Evolutionary conservation across 2,113 vertebrate species (phyloP), one percentile per base, ranked within the genome.

Genomic region (Saimiri boliviensis): DNA sequence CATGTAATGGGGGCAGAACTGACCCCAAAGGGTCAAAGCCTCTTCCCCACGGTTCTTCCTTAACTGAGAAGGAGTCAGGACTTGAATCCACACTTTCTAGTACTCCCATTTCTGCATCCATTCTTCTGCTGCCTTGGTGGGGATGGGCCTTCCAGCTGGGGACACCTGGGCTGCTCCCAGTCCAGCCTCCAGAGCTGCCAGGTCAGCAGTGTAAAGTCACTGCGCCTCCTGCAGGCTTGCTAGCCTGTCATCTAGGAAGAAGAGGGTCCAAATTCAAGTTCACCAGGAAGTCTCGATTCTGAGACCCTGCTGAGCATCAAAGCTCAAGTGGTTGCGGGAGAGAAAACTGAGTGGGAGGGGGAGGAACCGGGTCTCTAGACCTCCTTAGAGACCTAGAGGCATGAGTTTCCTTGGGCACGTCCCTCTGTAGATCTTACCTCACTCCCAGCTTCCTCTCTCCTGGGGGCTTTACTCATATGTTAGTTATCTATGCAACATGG

Each of bases 91-190:
- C 17, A 17, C 12, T 35, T 92, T 56, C 17, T 14, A 80, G 27
- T 37, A 21, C 14, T 2, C 14, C 14, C 3, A 14, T 20, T 32
- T 54, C 42, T 13, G 8, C 1, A 17, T 6, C 47, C 27, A 32
- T 8, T 47, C 32, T 12, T 40, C 73, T 74, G 82, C 25, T 77
- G 23, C 58, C 71, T 94, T 9, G 6, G 17, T 68, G 23, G 68
- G 54, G 49, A 32, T 60, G 54, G 27, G 37, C 35, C 66, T 80
- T 86, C 32, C 27, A 60, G 37, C 1, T 35, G 71, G 70, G 98
- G 97, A 96, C 97, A 97, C 97, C 97, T 81, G 17, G 96, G 93
- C 98, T 98, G 83, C 37, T 2, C 35, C 37, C 68, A 54, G 45
- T 14, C 47, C 45, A 82, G 23, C 37, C 42, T 68, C 81, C 70